These are phyloP conservation scores for Temnothorax longispinosus DNA, from an alignment of 1,140 invertebrate species.

Conservation along the genomic window DNA sequence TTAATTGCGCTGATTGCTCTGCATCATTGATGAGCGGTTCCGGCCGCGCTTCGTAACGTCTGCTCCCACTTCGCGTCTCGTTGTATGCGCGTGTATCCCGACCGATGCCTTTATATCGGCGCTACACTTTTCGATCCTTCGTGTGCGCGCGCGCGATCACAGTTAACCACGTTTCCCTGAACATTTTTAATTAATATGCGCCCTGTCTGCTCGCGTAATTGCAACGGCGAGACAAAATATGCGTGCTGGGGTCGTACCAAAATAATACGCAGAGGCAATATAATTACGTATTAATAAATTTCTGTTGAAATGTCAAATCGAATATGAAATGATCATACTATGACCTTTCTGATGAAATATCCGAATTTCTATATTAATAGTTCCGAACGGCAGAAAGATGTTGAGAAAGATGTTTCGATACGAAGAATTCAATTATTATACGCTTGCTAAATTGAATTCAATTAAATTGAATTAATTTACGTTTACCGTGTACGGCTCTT, in stretches of 20 bases:
- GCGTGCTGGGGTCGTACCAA: no score
- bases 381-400: not conserved
- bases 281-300: not conserved
- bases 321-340: not conserved
- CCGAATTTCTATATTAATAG: not conserved
- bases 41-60: constrained; percentile 77
- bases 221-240: not conserved
- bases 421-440: not conserved
- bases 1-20: constrained; percentile 86
- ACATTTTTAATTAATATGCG: constrained; percentile 46
- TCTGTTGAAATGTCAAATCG: not conserved
- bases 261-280: not conserved
- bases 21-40: constrained; percentile 85
- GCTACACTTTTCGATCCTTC: constrained; percentile 43
- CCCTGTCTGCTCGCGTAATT: constrained; percentile 30
- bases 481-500: not conserved
- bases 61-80: constrained; percentile 63
- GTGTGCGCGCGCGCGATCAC: not conserved
- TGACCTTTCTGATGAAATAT: not conserved
- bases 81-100: constrained; percentile 54
- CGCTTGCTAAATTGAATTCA: not conserved
- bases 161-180: constrained; percentile 22
- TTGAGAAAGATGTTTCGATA: not conserved
- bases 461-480: not conserved
- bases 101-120: constrained; percentile 44